phyloP scores from a whole-genome alignment of 2,797 vertebrate genomes.

The Poeciliopsis turneri region DNA sequence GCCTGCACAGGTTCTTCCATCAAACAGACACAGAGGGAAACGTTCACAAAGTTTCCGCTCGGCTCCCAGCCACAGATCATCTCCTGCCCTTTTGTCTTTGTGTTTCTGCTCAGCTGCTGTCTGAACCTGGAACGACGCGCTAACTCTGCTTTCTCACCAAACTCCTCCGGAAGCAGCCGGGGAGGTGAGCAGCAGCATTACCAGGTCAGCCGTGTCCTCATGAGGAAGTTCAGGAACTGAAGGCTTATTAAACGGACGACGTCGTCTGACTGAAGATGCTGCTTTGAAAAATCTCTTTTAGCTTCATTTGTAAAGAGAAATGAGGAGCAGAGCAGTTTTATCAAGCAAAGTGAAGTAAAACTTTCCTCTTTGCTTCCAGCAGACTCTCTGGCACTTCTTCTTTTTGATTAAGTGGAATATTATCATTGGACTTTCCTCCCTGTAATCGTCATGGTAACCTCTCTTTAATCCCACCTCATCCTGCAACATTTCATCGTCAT shows the following conservation, averaged over 20 bases:
- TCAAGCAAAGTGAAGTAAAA: conserved; percentile 16
- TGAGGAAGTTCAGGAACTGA: neutral
- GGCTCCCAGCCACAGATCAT: conserved; percentile 31
- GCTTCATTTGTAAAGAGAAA: conserved; percentile 18
- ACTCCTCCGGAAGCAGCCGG: conserved; percentile 56
- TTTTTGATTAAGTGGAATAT: conserved; percentile 46
- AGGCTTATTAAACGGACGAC: conserved; percentile 1
- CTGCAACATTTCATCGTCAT: conserved; percentile 40
- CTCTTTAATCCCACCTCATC: conserved; percentile 28
- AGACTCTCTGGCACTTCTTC: neutral
- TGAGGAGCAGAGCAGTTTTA: conserved; percentile 10
- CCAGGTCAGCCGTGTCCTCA: conserved; percentile 58
- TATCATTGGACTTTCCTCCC: conserved; percentile 45
- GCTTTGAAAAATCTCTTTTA: conserved; percentile 34
- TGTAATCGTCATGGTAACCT: conserved; percentile 27
- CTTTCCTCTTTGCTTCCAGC: conserved; percentile 26
- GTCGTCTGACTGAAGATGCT: conserved; percentile 22
- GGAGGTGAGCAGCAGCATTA: conserved; percentile 45
- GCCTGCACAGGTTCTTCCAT: neutral
- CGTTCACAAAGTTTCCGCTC: conserved; percentile 24
- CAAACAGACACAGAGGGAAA: neutral
- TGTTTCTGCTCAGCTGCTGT: conserved; percentile 60
- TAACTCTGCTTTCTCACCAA: conserved; percentile 60
- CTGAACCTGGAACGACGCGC: conserved; percentile 68
- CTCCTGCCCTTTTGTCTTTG: conserved; percentile 56